Base-by-base conservation (phyloP, 2,888 invertebrate genomes). In the Tribolium freemani region DNA sequence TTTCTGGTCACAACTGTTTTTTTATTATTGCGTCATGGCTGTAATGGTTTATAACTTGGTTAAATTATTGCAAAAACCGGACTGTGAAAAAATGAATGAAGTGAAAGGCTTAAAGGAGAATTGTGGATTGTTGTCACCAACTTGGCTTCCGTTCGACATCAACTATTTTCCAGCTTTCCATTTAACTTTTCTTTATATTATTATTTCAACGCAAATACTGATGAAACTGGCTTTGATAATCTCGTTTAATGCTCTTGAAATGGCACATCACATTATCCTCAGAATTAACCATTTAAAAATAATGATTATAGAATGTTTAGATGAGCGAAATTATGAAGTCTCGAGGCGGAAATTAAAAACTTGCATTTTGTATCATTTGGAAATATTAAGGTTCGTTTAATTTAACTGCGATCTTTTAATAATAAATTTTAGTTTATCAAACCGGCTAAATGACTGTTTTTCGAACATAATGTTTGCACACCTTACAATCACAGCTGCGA, bases 301-400 rank as follows among this genome's bases (percentile, higher is more conserved):
- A 6, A 71, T 71, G 71, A 48, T 71, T 1, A 53, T 30, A 5
- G 45, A 51, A 13, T 67, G 66, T 66, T 67, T 71, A 6, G 60
- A 51, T 6, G 9, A 53, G 16, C 51, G 50, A 11, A 13, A 60
- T 11, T 10, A 51, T 8, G 66, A 45, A 10, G 38, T 10, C n/a
- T 10, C 51, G 4, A 21, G 38, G 11, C 6, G 30, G 4, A 31
- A 67, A 16, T 38, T 71, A 5, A 31, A 21, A 6, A 16, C 3
- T 0, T 71, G 71, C 8, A 54, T 71, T 26, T 5, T 44, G 13
- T 71, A 71, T 20, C 71, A 71, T 13, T 10, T 5, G 1, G 9
- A 60, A 48, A 71, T 71, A 6, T 11, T 71, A 20, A 21, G 53
- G 26, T 26, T 26, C 26, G 0, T 45, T 57, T 13, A 9, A 57